A percentile compares a stretch with the other conserved stretches of the same genome.
phyloP scores from a whole-genome alignment of 2,797 vertebrate species.

The Zonotrichia albicollis region DNA sequence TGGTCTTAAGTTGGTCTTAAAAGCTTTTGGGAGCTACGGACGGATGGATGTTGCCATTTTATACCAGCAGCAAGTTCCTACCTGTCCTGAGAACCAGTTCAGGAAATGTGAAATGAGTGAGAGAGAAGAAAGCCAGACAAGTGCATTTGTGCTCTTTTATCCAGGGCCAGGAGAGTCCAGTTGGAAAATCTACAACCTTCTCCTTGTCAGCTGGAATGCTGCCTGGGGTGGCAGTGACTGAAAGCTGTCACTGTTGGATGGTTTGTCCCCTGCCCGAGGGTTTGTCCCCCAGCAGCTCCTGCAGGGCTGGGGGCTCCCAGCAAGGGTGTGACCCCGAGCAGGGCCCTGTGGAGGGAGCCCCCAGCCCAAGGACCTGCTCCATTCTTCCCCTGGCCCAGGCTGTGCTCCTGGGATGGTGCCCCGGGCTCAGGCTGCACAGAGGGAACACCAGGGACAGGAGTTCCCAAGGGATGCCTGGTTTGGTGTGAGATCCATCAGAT shows the following conservation, averaged over 20 bases:
- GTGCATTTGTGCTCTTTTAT: background rate
- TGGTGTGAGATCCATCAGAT: background rate
- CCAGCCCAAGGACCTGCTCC: background rate
- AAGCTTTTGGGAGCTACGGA: background rate
- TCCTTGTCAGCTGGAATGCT: background rate
- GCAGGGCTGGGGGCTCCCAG: background rate
- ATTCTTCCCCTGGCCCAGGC: background rate
- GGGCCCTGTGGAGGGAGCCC: background rate
- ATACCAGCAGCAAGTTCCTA: background rate
- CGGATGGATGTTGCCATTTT: background rate
- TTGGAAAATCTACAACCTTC: background rate
- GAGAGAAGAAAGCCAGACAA: background rate
- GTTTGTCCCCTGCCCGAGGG: accelerated
- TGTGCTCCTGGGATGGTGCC: accelerated
- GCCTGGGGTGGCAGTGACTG: background rate
- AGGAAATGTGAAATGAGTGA: background rate
- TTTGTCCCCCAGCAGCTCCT: background rate
- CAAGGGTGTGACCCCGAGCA: accelerated
- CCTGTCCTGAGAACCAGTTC: background rate
- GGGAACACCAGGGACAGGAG: background rate
- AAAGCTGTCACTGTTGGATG: accelerated
- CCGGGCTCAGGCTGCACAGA: accelerated
- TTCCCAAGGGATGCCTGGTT: background rate
- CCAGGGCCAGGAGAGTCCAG: background rate
- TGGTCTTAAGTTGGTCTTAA: background rate